Percentiles rank a stretch among this genome's conserved stretches.
Evolutionary conservation across 1,140 invertebrate species (phyloP).

Genomic region (Danaus plexippus): DNA sequence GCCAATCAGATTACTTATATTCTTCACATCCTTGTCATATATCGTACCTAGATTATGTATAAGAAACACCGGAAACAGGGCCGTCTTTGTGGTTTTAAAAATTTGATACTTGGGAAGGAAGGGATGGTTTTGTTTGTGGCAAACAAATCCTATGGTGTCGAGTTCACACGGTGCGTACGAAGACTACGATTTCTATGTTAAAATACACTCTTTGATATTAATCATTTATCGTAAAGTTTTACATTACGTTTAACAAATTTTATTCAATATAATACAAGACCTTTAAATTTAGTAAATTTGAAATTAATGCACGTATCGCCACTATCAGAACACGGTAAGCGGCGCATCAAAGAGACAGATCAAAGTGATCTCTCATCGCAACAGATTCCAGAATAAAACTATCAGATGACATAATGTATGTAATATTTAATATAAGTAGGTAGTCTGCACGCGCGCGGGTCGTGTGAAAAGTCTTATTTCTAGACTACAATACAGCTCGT

Average conservation of each 20-base stretch:
- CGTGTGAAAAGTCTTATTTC: constrained; percentile 55
- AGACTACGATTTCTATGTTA: too few relatives aligned
- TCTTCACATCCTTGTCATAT: too few relatives aligned
- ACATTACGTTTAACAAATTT: too few relatives aligned
- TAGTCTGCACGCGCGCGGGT: constrained; percentile 36
- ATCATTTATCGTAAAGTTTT: too few relatives aligned
- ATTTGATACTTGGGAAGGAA: background rate
- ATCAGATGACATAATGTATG: constrained; percentile 52
- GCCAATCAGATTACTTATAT: too few relatives aligned
- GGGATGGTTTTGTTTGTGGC: constrained; percentile 9
- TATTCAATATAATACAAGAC: too few relatives aligned
- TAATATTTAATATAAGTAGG: constrained; percentile 44
- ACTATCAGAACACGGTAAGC: background rate
- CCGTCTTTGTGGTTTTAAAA: too few relatives aligned
- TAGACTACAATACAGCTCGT: constrained; percentile 53
- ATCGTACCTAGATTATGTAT: too few relatives aligned
- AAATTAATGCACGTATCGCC: constrained; percentile 3
- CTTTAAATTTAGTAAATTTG: background rate
- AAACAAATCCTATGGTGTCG: constrained; percentile 12
- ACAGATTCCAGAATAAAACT: constrained; percentile 19
- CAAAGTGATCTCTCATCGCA: constrained; percentile 25
- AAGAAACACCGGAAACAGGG: too few relatives aligned
- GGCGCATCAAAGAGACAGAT: constrained; percentile 14
- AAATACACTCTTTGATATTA: too few relatives aligned
- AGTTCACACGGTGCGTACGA: constrained; percentile 1